Base-by-base conservation (phyloP, 1,140 invertebrate genomes). In the Rhynchophorus ferrugineus region DNA sequence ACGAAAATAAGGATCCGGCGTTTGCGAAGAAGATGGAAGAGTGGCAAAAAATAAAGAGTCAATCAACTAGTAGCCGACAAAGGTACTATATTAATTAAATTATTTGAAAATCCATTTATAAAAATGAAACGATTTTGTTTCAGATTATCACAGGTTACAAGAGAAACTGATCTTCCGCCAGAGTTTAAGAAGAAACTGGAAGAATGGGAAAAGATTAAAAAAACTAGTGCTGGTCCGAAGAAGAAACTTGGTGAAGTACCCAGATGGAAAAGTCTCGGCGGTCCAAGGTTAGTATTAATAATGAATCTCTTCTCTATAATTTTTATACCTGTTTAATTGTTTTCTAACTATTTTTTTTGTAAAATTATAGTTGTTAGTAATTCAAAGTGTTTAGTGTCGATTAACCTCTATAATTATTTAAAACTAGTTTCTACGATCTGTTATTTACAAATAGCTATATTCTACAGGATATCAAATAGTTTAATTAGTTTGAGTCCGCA, bases 161-260 rank as follows among this genome's bases (percentile, higher is more conserved):
- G 63, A 21, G 82, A 86, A 57, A 82, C 85, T 37, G 78, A 84
- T 59, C 64, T 88, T 2, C 82, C 84, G 2, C 78, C 82, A 0
- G 84, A 88, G 53, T 89, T 89, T 66, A 77, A 81, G 33, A 87
- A 87, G 69, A 91, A 91, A 66, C 69, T 91, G 1, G 78, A 84
- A 56, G 88, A 91, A 63, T 91, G 87, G 88, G 82, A 89, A 60
- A 78, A 83, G n/a, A 80, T 83, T 60, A 87, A 85, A 61, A 82
- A 81, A 16, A 70, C 68, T 11, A 66, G 65, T 83, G 85, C 80
- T 84, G 62, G 78, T 81, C 13, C 79, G 80, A 68, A 72, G 56
- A 74, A 73, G 62, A 77, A 77, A 59, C 71, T 85, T 24, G 77
- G 79, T 21, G 84, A 87, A 61, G 85, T 84, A 81, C 83, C 85